Base-by-base conservation (phyloP, 2,888 invertebrate species). In the Folsomia candida region DNA sequence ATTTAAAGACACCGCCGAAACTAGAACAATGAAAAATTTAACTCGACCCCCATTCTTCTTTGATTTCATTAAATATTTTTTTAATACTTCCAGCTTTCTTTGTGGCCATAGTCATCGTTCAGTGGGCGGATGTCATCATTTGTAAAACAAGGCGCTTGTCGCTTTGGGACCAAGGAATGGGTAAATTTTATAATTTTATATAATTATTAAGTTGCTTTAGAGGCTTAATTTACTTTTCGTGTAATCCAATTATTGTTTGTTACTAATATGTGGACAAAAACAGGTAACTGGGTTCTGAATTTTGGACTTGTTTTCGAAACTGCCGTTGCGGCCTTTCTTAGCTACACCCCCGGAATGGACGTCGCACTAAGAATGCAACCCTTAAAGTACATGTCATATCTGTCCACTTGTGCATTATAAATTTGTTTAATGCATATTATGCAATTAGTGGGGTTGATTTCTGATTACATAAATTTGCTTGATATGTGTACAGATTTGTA, bases 41-140 rank as follows among this genome's bases (percentile, higher is more conserved):
- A n/a, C n/a, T n/a, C n/a, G n/a, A n/a, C n/a, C n/a, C n/a, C n/a
- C n/a, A n/a, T n/a, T n/a, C n/a, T n/a, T n/a, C n/a, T n/a, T n/a
- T n/a, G n/a, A n/a, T n/a, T n/a, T n/a, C n/a, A n/a, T n/a, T n/a
- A n/a, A n/a, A n/a, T n/a, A n/a, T n/a, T n/a, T n/a, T n/a, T n/a
- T n/a, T n/a, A n/a, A n/a, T n/a, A n/a, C n/a, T n/a, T n/a, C n/a
- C n/a, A 78, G 95, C 97, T 78, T 97, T 97, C 91, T 97, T 97
- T 87, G 93, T 94, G 28, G 93, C 97, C 78, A 96, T 97, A 86
- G 97, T 97, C 68, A 91, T 97, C 81, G 96, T 96, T 81, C 97
- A 97, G 83, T 97, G 97, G 97, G 94, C 97, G 79, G 96, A 97
- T 87, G 87, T 97, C 87, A 94, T 97, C 85, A 93, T 97, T 83